A percentile compares a stretch with the other conserved stretches of the same genome.
phyloP scores from a whole-genome alignment of 2,888 invertebrate genomes.

The Diadromus collaris region DNA sequence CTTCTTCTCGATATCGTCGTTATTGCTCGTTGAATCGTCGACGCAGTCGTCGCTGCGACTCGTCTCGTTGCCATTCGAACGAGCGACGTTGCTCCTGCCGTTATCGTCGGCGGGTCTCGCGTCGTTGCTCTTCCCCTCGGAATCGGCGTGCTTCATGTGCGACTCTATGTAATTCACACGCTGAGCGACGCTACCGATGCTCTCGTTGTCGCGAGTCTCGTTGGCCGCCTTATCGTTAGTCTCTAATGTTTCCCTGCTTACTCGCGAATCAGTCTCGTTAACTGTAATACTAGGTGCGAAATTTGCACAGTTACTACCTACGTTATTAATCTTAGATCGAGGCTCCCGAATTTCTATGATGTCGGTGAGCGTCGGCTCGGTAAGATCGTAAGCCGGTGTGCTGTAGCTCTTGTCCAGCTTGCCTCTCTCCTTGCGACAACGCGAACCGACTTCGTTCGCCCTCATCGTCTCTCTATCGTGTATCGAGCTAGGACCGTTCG shows the following conservation, averaged over 20 bases:
- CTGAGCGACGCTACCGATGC: slow-evolving; percentile 67
- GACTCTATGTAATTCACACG: slow-evolving; percentile 68
- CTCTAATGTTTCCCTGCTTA: slow-evolving; percentile 61
- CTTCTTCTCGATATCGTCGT: slow-evolving; percentile 41
- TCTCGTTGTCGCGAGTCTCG: slow-evolving; percentile 35
- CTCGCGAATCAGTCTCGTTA: slow-evolving; percentile 70
- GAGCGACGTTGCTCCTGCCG: not conserved
- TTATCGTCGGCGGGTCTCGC: slow-evolving; percentile 49
- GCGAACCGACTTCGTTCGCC: slow-evolving; percentile 25
- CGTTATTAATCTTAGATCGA: slow-evolving; percentile 51
- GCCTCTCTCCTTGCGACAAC: slow-evolving; percentile 79
- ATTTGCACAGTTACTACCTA: slow-evolving; percentile 55
- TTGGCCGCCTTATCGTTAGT: slow-evolving; percentile 52
- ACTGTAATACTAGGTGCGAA: slow-evolving; percentile 64
- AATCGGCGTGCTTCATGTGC: slow-evolving; percentile 57
- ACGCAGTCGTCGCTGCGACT: not conserved
- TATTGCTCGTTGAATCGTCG: slow-evolving; percentile 68
- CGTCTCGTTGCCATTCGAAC: not conserved
- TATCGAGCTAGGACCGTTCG: slow-evolving; percentile 23
- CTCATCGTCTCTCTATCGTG: slow-evolving; percentile 36
- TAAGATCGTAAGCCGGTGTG: slow-evolving; percentile 90
- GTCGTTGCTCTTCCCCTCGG: slow-evolving; percentile 48
- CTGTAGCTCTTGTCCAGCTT: slow-evolving; percentile 90
- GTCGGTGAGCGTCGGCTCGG: slow-evolving; percentile 74
- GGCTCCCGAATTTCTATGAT: slow-evolving; percentile 61